These are phyloP conservation scores for Tetanocera ferruginea DNA, from an alignment of 2,888 invertebrate species.

Conservation along the genomic window DNA sequence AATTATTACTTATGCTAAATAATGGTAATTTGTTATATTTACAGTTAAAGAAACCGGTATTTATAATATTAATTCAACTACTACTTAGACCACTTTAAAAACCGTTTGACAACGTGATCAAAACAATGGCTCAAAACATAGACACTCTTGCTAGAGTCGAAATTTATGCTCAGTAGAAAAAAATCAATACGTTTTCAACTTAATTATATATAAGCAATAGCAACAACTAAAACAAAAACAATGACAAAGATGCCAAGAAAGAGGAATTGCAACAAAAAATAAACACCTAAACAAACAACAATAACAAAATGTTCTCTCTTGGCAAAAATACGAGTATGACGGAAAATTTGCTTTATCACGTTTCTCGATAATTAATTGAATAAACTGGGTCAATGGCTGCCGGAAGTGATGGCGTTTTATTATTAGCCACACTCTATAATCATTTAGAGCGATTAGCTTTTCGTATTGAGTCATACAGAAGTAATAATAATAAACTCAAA, in stretches of 20 bases:
- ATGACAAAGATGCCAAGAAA: not conserved
- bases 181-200: not conserved
- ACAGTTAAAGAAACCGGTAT: too few species aligned
- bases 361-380: conserved; percentile 6
- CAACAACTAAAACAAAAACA: conserved; percentile 10
- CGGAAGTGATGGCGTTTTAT: not conserved
- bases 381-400: conserved; percentile 43
- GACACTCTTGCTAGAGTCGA: not conserved
- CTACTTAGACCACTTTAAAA: too few species aligned
- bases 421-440: not conserved
- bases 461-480: too few species aligned
- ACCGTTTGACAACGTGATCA: not conserved
- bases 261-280: not conserved
- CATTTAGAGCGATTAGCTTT: not conserved
- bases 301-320: not conserved
- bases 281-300: conserved; percentile 19
- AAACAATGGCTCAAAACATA: conserved; percentile 1
- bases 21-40: too few species aligned
- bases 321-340: conserved; percentile 17
- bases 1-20: too few species aligned
- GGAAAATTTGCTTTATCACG: conserved; percentile 18
- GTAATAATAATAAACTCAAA: too few species aligned
- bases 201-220: not conserved
- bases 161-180: not conserved
- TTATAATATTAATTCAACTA: too few species aligned